Conservation (phyloP, 2,888 invertebrate genomes). For the Drosophila greeni region DNA sequence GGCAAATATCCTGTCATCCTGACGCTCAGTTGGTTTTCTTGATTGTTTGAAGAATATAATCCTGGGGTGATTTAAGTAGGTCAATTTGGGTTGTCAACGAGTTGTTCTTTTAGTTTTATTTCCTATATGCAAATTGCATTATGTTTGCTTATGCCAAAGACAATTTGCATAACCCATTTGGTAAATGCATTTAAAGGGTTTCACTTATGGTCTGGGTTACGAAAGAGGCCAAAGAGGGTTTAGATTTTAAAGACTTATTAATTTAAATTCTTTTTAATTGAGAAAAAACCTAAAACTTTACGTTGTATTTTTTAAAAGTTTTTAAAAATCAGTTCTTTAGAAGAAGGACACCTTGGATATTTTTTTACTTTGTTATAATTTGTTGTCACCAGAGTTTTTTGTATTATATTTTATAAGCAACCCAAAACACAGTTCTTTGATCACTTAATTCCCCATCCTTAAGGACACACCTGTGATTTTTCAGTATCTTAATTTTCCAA, state of each 20-base stretch:
- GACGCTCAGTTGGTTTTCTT: constrained; percentile 12
- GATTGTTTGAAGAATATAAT: constrained; percentile 1
- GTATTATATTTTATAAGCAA: not conserved
- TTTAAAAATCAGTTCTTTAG: not conserved
- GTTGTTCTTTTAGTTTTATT: not conserved
- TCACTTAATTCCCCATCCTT: constrained; percentile 35
- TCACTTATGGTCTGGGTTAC: constrained; percentile 26
- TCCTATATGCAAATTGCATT: constrained; percentile 13
- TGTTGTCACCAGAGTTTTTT: not conserved
- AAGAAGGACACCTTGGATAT: not conserved
- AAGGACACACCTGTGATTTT: constrained; percentile 44
- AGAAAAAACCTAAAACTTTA: not conserved
- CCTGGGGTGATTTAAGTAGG: constrained; percentile 1
- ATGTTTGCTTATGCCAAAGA: not conserved
- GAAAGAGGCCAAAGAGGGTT: not conserved
- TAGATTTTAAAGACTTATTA: not conserved
- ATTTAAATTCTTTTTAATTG: accelerated
- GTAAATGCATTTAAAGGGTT: constrained; percentile 38
- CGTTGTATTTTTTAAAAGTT: not conserved
- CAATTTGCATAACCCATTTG: constrained; percentile 9
- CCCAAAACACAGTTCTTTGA: not conserved
- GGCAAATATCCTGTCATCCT: constrained; percentile 78
- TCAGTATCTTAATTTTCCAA: not conserved
- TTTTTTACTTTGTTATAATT: not conserved
- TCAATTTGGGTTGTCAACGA: not conserved